Base-by-base conservation (phyloP, 2,888 invertebrate species). In the Orthonevra nobilis region DNA sequence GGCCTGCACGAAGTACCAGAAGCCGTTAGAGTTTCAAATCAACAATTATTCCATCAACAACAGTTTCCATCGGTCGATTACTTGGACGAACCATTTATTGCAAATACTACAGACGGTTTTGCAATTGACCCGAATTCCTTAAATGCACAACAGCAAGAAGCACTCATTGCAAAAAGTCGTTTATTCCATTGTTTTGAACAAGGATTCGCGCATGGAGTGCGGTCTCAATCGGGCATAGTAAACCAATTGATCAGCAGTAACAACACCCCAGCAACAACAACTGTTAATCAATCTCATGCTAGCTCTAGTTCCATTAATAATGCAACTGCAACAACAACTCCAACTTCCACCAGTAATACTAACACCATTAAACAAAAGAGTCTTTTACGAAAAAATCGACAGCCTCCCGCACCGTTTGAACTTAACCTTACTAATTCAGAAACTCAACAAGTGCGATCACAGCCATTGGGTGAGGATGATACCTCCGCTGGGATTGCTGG, bases 1-100 rank as follows among this genome's bases (percentile, higher is more conserved):
- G 91, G 91, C 26, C 85, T 92, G 60, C 91, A 92, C 83, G 91
- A 92, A 84, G 91, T 92, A 19, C 91, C 91, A 5, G 92, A 92
- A 81, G 91, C 91, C 2, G 91, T 91, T 3, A 88, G 91, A 32
- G 91, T 90, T 66, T 88, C 90, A 28, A 89, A 90, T 60, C 91
- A 91, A 81, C 91, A 90, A 82, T 82, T 87, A 48, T 86, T 88
- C 64, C 88, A 89, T 82, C 88, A 88, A 81, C 89, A 88, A 60
- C 87, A 87, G 81, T 87, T 84, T 34, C 79, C 82, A 36, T 70
- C 82, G 7, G 86, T 85, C 15, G 88, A 88, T 42, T 87, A 86
- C 46, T 58, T 87, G 9, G 87, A 88, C 30, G 85, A 88, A 23
- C 88, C 88, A 28, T 81, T 88, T 26, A 86, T 82, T 50, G 75